phyloP scores from a whole-genome alignment of 2,888 invertebrate genomes.

The Tetramorium bicarinatum region DNA sequence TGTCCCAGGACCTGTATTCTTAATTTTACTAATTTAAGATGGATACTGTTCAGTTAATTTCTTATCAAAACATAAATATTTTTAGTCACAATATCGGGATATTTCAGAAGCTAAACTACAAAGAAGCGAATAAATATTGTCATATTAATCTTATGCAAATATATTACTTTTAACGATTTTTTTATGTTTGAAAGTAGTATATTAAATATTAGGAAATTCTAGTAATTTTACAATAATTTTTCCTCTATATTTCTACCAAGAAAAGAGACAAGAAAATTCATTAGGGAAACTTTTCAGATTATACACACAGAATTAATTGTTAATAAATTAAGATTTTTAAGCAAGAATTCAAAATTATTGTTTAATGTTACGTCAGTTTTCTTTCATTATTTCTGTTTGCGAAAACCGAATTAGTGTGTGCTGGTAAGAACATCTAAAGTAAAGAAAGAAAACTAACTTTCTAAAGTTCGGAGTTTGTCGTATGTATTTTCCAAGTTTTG shows the following conservation, averaged over 20 bases:
- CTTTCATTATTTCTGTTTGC: not conserved
- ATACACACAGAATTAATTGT: not conserved
- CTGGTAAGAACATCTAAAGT: not conserved
- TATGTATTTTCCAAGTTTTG: constrained; percentile 20
- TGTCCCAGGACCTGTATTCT: not conserved
- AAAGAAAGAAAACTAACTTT: constrained; percentile 1
- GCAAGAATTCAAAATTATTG: not conserved
- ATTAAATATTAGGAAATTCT: constrained; percentile 1
- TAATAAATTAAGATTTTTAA: not conserved
- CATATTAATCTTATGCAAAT: not conserved
- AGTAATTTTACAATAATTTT: not conserved
- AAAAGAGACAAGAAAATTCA: not conserved
- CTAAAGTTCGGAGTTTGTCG: not conserved
- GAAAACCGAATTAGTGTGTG: not conserved
- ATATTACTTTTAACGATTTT: not conserved
- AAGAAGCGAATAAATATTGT: not conserved
- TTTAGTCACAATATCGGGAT: not conserved
- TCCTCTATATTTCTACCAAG: not conserved
- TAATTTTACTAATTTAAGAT: constrained; percentile 10
- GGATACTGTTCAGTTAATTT: constrained; percentile 4
- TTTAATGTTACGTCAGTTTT: not conserved
- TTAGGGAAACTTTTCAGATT: not conserved
- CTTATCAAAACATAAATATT: constrained; percentile 1
- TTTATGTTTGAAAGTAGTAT: not conserved
- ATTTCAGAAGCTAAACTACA: not conserved